Conservation (phyloP, 2,888 invertebrate genomes). For the Cantharis nigra region DNA sequence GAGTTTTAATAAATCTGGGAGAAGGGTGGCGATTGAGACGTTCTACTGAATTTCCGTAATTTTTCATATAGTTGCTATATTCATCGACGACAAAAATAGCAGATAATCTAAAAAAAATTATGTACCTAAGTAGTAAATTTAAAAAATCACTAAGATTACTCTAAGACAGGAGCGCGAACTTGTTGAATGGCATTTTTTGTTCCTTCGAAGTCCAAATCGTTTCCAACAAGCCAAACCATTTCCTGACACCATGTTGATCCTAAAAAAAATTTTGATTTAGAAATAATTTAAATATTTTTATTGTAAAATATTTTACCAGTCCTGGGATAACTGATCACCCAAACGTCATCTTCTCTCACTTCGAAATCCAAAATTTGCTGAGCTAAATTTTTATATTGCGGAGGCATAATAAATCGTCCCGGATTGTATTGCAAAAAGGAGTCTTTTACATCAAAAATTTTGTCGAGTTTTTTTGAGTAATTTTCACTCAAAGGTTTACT, state of each 20-base stretch:
- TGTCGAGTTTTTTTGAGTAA: conserved; percentile 61
- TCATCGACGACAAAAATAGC: conserved; percentile 36
- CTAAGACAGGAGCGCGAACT: conserved; percentile 76
- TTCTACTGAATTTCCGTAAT: conserved; percentile 73
- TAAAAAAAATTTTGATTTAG: conserved; percentile 43
- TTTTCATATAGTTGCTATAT: conserved; percentile 37
- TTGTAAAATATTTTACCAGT: conserved; percentile 67
- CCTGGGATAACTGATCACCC: conserved; percentile 87
- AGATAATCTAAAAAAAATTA: conserved; percentile 36
- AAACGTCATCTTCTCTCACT: conserved; percentile 76
- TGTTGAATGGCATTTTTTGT: conserved; percentile 65
- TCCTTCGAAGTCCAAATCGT: conserved; percentile 76
- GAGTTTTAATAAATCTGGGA: conserved; percentile 76
- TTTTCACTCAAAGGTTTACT: conserved; percentile 30
- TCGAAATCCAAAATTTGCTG: conserved; percentile 73
- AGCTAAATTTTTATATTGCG: conserved; percentile 69
- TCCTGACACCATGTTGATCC: conserved; percentile 94
- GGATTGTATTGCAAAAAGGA: conserved; percentile 76
- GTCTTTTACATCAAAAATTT: conserved; percentile 69
- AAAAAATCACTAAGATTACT: conserved; percentile 52
- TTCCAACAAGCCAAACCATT: conserved; percentile 88
- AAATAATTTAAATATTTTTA: background rate
- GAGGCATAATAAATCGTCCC: conserved; percentile 71
- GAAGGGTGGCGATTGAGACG: conserved; percentile 67
- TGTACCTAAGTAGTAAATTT: too few species aligned